Evolutionary conservation across 1,140 invertebrate genomes (phyloP), one percentile per base, ranked within the genome.

Genomic region (Heliconius nattereri): DNA sequence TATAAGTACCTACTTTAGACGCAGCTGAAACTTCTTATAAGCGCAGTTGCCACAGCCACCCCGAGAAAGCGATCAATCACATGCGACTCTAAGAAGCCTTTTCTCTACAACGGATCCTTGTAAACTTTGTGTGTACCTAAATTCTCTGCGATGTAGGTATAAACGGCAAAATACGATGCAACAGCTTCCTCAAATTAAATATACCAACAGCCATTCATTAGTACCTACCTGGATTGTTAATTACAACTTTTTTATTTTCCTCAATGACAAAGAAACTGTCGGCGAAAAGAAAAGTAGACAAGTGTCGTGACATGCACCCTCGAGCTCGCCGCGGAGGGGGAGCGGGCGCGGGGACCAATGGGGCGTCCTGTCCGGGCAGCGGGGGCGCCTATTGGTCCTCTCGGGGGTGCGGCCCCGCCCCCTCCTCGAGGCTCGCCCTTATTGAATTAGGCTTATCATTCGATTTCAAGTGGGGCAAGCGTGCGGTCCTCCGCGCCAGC

Each of bases 371-470:
- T 85, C 81, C 85, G 71, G 83, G 40, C 81, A 71, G 66, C 85
- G 78, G 82, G 76, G 79, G 83, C 85, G 89, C 82, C 92, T 88
- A 92, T 93, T 93, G 93, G 93, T 85, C 86, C 81, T 83, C 84
- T 84, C 78, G 88, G 91, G 91, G 91, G 89, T 87, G 86, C 84
- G 83, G 91, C 90, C 89, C 94, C 92, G 93, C 92, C 94, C 90
- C 90, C 81, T 90, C 87, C 92, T 91, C 92, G 85, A 90, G 86
- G 88, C 89, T 88, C 87, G 87, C 92, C 94, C 93, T 94, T 94
- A 95, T 95, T 94, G 92, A 95, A 94, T 95, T 95, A 95, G 93
- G 92, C 93, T 95, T 95, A 95, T 95, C 94, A 95, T 95, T 95
- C 92, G 94, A 95, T 95, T 95, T 94, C 93, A 89, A 93, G 94